Percentiles rank a stretch among this genome's conserved stretches.
These are phyloP conservation scores for Lagopus muta DNA, from an alignment of 2,113 vertebrate genomes.

Conservation along the genomic window DNA sequence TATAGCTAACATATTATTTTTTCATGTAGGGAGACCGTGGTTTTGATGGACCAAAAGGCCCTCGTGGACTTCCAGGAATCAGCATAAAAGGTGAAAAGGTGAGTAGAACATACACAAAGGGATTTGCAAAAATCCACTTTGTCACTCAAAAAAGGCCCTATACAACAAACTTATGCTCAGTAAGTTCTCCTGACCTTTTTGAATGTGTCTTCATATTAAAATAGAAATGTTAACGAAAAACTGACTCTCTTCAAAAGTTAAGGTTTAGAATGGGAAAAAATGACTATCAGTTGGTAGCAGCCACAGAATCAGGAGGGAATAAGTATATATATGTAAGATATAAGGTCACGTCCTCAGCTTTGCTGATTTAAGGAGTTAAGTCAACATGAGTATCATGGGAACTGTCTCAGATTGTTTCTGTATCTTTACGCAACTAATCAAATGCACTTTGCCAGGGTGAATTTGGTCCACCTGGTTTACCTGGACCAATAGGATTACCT, in stretches of 20 bases:
- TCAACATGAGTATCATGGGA: background rate
- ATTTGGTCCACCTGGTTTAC: slow-evolving; percentile 80
- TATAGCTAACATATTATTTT: slow-evolving; percentile 29
- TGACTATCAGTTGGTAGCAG: background rate
- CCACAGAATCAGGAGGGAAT: background rate
- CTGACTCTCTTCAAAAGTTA: slow-evolving; percentile 55
- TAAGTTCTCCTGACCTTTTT: slow-evolving; percentile 53
- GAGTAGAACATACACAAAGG: slow-evolving; percentile 70
- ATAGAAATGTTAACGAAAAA: slow-evolving; percentile 50
- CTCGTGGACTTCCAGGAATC: slow-evolving; percentile 83
- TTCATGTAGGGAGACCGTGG: slow-evolving; percentile 84
- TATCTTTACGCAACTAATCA: background rate
- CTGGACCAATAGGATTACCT: slow-evolving; percentile 80
- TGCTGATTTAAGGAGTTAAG: background rate
- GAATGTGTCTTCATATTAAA: slow-evolving; percentile 45
- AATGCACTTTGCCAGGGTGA: slow-evolving; percentile 78
- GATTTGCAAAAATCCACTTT: too few relatives aligned
- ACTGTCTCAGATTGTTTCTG: background rate
- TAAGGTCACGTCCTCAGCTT: background rate
- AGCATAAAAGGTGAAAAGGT: slow-evolving; percentile 92
- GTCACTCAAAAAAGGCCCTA: slow-evolving; percentile 10
- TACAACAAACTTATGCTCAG: slow-evolving; percentile 45
- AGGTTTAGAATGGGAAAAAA: slow-evolving; percentile 1
- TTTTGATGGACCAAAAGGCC: slow-evolving; percentile 84
- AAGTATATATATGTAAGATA: background rate